These are phyloP conservation scores for Bombus consobrinus DNA, from an alignment of 1,140 invertebrate species.

Conservation along the genomic window DNA sequence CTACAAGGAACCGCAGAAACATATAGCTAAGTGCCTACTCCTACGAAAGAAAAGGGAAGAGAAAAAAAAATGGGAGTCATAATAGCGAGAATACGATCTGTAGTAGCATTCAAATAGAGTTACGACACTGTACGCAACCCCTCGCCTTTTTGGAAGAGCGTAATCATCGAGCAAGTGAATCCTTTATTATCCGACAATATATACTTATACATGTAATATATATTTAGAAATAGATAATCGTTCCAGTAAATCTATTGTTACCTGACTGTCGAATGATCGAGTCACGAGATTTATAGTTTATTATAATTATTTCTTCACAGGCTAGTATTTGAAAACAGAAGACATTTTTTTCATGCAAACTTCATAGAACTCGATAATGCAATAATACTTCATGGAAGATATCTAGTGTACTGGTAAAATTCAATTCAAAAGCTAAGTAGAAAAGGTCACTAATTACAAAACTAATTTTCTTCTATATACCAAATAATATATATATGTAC, in stretches of 20 bases:
- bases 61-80: constrained; percentile 43
- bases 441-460: background rate
- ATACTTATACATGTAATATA: constrained; percentile 11
- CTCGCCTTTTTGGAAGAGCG: constrained; percentile 57
- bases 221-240: constrained; percentile 58
- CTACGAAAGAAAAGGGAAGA: constrained; percentile 66
- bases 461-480: background rate
- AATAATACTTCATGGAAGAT: background rate
- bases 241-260: constrained; percentile 55
- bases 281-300: background rate
- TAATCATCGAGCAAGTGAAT: constrained; percentile 60
- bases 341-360: background rate
- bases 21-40: constrained; percentile 81
- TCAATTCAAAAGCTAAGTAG: background rate
- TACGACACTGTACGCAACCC: constrained; percentile 42
- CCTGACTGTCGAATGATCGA: constrained; percentile 9
- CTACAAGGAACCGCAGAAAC: constrained; percentile 72
- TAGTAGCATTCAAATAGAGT: constrained; percentile 49
- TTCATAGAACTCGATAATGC: background rate
- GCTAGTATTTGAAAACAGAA: background rate
- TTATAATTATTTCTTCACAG: background rate
- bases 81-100: constrained; percentile 54
- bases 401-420: background rate
- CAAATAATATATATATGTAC: background rate
- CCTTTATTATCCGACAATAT: constrained; percentile 65